Evolutionary conservation across 2,797 vertebrate species (phyloP).

Genomic region (Muscicapa comitata): DNA sequence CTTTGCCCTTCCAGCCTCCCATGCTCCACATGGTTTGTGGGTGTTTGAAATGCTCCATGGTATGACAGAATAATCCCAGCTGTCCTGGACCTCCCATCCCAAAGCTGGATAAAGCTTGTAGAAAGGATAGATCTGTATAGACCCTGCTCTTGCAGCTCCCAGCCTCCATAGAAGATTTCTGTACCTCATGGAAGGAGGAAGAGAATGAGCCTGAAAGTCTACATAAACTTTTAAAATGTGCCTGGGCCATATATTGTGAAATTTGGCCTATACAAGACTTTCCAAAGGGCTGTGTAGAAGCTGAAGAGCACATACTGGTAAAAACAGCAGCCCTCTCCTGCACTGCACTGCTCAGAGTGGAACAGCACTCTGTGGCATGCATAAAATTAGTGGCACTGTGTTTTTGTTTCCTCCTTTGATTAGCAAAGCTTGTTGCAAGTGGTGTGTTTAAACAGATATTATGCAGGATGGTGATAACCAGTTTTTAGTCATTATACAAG

Average conservation of each 20-base stretch:
- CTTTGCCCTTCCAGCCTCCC: not conserved
- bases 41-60: not conserved
- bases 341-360: not conserved
- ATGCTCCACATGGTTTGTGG: not conserved
- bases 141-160: not conserved
- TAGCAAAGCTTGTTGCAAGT: constrained; percentile 42
- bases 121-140: not conserved
- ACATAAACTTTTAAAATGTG: not conserved
- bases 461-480: constrained; percentile 50
- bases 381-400: constrained; percentile 42
- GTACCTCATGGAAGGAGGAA: not conserved
- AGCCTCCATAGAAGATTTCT: not conserved
- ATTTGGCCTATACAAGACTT: not conserved
- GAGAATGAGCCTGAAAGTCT: not conserved
- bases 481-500: constrained; percentile 65
- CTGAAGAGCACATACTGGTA: not conserved
- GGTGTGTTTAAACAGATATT: constrained; percentile 61
- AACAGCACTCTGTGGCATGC: not conserved
- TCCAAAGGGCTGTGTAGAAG: not conserved
- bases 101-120: not conserved
- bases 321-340: not conserved
- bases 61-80: not conserved
- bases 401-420: constrained; percentile 41
- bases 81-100: not conserved
- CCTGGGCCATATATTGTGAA: not conserved